Conservation (phyloP, 2,888 invertebrate genomes). For the Lycia hirtaria region DNA sequence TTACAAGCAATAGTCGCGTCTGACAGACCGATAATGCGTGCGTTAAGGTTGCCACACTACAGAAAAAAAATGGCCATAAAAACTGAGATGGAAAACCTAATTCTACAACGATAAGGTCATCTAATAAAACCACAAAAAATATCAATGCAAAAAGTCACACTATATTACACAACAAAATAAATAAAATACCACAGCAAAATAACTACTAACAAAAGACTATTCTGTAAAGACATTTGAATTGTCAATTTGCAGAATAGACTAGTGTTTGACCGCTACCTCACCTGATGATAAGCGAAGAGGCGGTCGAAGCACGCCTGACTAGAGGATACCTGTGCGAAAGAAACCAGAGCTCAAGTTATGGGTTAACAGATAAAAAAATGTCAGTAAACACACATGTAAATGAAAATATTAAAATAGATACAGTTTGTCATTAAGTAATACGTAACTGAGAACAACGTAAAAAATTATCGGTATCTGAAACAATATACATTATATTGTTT, state of each 20-base stretch:
- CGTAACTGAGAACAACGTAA: too few relatives aligned
- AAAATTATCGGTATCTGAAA: too few relatives aligned
- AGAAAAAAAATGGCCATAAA: background rate
- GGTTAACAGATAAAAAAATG: slow-evolving; percentile 17
- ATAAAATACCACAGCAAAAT: slow-evolving; percentile 17
- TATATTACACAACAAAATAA: background rate
- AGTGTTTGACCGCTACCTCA: slow-evolving; percentile 29
- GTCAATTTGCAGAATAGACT: slow-evolving; percentile 23
- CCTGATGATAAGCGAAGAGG: slow-evolving; percentile 34
- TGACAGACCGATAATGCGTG: slow-evolving; percentile 47
- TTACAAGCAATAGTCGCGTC: slow-evolving; percentile 47
- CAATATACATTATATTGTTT: too few relatives aligned
- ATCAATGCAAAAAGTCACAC: background rate
- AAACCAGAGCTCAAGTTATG: slow-evolving; percentile 33
- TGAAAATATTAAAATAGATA: background rate
- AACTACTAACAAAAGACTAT: slow-evolving; percentile 20
- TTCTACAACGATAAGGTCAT: background rate
- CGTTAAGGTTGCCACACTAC: slow-evolving; percentile 51
- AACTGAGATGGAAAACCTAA: background rate
- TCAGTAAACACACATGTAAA: background rate
- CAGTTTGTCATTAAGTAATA: background rate
- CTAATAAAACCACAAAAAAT: background rate
- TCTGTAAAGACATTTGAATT: slow-evolving; percentile 11
- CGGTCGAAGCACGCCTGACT: slow-evolving; percentile 36
- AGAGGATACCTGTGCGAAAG: slow-evolving; percentile 35